Conservation (phyloP, 2,797 vertebrate species). For the Apodemus agrarius region DNA sequence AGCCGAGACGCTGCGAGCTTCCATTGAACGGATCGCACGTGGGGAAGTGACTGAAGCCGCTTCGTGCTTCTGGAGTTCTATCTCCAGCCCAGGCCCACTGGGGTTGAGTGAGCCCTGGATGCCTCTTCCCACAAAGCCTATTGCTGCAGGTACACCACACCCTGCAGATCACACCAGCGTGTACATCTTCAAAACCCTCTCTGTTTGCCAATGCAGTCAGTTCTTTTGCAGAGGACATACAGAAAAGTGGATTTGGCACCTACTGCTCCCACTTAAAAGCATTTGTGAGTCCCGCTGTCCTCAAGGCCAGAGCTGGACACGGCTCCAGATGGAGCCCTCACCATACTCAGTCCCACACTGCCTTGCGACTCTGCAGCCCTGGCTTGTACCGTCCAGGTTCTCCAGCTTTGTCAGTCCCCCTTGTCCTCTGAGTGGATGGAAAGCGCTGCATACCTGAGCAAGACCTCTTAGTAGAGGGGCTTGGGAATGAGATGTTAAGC, state of each 20-base stretch:
- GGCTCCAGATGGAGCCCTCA: background rate
- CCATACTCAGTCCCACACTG: background rate
- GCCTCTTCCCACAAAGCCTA: background rate
- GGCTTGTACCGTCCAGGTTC: background rate
- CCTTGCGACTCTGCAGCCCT: background rate
- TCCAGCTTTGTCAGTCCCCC: background rate
- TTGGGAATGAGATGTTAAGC: background rate
- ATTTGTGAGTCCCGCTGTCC: background rate
- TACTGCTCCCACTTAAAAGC: background rate
- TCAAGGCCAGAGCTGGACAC: background rate
- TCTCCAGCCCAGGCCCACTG: background rate
- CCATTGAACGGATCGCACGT: slow-evolving; percentile 83
- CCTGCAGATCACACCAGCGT: fast-evolving
- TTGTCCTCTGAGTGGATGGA: background rate
- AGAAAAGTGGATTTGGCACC: background rate
- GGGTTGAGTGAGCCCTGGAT: background rate
- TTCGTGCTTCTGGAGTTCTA: slow-evolving; percentile 61
- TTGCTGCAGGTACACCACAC: fast-evolving
- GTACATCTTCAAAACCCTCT: background rate
- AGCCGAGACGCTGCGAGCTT: slow-evolving; percentile 82
- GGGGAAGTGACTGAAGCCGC: slow-evolving; percentile 76
- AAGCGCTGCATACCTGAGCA: background rate
- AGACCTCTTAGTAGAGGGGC: background rate
- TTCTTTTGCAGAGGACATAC: background rate
- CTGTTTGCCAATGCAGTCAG: too few species aligned